These are phyloP conservation scores for Myzus persicae DNA, from an alignment of 1,140 invertebrate species.

Conservation along the genomic window DNA sequence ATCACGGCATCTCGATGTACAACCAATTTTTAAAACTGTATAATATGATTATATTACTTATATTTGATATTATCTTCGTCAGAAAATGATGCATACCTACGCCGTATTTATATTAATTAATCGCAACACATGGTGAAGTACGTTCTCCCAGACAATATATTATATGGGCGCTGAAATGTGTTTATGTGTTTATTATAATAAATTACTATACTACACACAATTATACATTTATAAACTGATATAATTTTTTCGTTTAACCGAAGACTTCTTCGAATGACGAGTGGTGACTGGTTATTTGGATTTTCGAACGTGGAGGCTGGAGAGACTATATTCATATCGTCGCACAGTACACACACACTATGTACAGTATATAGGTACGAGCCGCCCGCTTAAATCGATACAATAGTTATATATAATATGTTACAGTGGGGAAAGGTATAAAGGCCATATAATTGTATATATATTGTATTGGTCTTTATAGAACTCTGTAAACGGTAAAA, in stretches of 20 bases:
- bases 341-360: too few relatives aligned
- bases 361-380: neutral
- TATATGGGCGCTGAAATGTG: neutral
- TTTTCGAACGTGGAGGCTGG: neutral
- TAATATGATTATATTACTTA: too few relatives aligned
- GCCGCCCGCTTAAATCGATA: neutral
- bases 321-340: neutral
- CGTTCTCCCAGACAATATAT: neutral
- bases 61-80: too few relatives aligned
- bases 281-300: neutral
- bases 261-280: neutral
- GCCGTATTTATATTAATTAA: neutral
- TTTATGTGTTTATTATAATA: neutral
- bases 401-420: neutral
- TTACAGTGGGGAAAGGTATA: neutral
- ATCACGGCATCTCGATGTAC: too few relatives aligned
- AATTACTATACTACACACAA: neutral
- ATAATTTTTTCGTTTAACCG: neutral
- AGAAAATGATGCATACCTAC: too few relatives aligned
- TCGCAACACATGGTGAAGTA: neutral
- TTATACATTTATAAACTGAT: neutral
- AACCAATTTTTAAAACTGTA: too few relatives aligned
- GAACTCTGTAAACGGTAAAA: neutral
- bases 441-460: neutral
- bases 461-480: neutral